Base-by-base conservation (phyloP, 2,888 invertebrate genomes). In the Pedicia rivosa region DNA sequence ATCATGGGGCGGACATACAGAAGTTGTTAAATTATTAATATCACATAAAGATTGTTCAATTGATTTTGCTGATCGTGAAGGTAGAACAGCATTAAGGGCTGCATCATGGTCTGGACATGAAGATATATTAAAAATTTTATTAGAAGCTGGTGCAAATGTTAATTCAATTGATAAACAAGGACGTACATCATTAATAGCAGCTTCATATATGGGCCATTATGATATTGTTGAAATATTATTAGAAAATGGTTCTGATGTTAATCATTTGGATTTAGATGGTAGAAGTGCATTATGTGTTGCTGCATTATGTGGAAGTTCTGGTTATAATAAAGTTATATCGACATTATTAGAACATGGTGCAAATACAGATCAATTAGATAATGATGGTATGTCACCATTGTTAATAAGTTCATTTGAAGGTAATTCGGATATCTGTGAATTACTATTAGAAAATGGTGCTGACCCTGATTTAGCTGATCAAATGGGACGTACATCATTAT, bases 171-270 rank as follows among this genome's bases (percentile, higher is more conserved):
- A 94, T 60, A 78, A 82, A 20, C 88, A 90, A 55, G 87, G 84
- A 12, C 72, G 94, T 44, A 94, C 94, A 0, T 88, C 94, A 0
- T 67, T 94, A 29, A 82, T 94, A 44, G 94, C 94, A 0, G 91
- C 92, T 13, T 90, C 92, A 0, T 94, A 92, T 61, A 94, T 92
- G 92, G 88, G 90, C 0, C 90, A 91, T 60, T 78, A 79, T n/a
- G 84, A 86, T 50, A 88, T 90, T 42, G 88, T 90, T 17, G 75
- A 81, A 42, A 78, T 79, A 44, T 62, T 91, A 28, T 62, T 91
- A 8, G 80, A 82, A 47, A 78, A 75, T 41, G 83, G 83, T 2
- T 90, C 88, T 0, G 68, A 76, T 49, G 77, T 87, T 15, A 80
- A 90, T 57, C 87, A 86, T 49, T 75, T 84, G 0, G 90, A 90